Conservation (phyloP, 1,140 invertebrate genomes). For the Drosophila lacertosa region DNA sequence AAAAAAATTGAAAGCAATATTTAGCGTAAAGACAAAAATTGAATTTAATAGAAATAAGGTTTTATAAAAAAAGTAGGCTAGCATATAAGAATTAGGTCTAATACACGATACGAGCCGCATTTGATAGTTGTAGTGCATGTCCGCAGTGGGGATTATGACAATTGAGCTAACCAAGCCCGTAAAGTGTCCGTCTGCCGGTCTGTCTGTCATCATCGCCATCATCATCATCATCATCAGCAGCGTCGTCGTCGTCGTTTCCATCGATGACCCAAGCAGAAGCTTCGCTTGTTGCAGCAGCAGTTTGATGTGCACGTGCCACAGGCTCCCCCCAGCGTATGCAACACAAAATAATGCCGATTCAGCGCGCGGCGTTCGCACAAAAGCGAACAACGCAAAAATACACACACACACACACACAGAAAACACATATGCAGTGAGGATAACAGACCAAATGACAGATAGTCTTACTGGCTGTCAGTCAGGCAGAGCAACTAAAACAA, state of each 20-base stretch:
- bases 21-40: too few relatives aligned
- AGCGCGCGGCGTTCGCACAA: conserved; percentile 49
- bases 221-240: conserved; percentile 16
- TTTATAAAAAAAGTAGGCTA: neutral
- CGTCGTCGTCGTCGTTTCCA: conserved; percentile 18
- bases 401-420: conserved; percentile 1
- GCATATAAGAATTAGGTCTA: neutral
- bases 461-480: conserved; percentile 43
- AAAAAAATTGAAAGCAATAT: neutral
- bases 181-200: conserved; percentile 32
- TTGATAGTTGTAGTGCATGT: conserved; percentile 20
- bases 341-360: conserved; percentile 60
- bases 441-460: conserved; percentile 29
- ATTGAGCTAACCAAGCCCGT: conserved; percentile 43
- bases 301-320: conserved; percentile 58
- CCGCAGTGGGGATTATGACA: conserved; percentile 33
- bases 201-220: conserved; percentile 23
- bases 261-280: conserved; percentile 40
- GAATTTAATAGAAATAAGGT: too few relatives aligned
- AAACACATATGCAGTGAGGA: neutral
- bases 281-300: conserved; percentile 42
- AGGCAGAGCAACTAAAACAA: conserved; percentile 59
- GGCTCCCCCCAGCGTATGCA: conserved; percentile 29
- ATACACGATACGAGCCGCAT: conserved; percentile 6
- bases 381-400: conserved; percentile 36